phyloP scores from a whole-genome alignment of 2,113 vertebrate genomes.

The Misgurnus mizolepis region DNA sequence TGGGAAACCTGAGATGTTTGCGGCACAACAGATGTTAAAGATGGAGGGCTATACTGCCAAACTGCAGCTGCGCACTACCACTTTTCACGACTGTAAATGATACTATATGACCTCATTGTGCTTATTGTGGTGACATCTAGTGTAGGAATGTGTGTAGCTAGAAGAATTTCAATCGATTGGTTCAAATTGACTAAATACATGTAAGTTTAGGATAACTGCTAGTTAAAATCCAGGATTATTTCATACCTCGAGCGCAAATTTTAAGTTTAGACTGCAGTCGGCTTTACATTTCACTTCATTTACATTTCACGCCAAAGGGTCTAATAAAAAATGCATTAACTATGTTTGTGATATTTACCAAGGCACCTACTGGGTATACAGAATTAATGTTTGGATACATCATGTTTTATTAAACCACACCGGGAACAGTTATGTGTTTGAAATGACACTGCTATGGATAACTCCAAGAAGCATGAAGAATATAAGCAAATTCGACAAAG shows the following conservation, averaged over 20 bases:
- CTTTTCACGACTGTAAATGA: too few relatives aligned
- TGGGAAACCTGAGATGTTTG: conserved; percentile 22
- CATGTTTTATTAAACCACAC: conserved; percentile 31
- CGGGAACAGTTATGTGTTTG: background rate
- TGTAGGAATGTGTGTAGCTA: background rate
- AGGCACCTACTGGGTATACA: conserved; percentile 1
- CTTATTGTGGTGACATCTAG: too few relatives aligned
- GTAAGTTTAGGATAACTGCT: background rate
- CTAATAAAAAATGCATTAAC: conserved; percentile 20
- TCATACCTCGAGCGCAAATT: background rate
- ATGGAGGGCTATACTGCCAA: background rate
- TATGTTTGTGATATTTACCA: conserved; percentile 22
- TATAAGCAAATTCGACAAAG: background rate
- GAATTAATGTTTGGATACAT: conserved; percentile 16
- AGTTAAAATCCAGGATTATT: background rate
- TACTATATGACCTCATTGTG: background rate
- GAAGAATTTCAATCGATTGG: background rate
- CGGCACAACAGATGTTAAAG: conserved; percentile 9
- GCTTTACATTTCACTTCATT: background rate
- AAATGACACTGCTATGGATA: background rate
- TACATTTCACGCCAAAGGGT: background rate
- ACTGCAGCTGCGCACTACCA: too few relatives aligned
- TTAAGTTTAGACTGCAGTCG: background rate
- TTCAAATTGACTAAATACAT: background rate
- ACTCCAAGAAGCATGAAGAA: background rate